Base-by-base conservation (phyloP, 2,888 invertebrate species). In the Plagodis dolabraria region DNA sequence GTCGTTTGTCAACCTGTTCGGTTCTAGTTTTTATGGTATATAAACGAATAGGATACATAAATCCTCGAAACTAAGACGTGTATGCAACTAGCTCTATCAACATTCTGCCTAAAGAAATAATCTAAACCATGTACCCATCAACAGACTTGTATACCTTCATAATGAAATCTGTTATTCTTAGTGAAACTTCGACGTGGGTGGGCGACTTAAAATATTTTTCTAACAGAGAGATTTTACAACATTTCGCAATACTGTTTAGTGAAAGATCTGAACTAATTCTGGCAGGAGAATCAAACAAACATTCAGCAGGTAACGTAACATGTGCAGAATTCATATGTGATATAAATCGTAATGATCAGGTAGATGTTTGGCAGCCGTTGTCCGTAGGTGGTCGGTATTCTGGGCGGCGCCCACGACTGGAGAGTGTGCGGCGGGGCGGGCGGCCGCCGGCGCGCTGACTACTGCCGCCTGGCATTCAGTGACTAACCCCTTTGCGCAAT, bases 401-500 rank as follows among this genome's bases (percentile, higher is more conserved):
- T 79, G 64, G 82, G 77, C 50, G 49, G 73, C 80, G 84, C 82
- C 84, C 86, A 85, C 86, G 76, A 53, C 50, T 63, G 57, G 47
- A 35, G 36, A 7, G 36, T 36, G 22, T 35, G 60, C 51, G 63
- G 64, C 12, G 12, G 43, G 6, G 63, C 70, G 57, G 57, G 42
- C 64, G 55, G 50, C 57, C 0, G 7, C 62, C 53, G 63, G 47
- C 68, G 75, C 80, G 58, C 55, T 86, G 85, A 86, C 82, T 83
- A 72, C 70, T 72, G 65, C 78, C 75, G 71, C 68, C 65, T 71
- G 82, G 85, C 72, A 87, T 87, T 79, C 82, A 79, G 69, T 85
- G 87, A 86, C 78, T 85, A 85, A 87, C 78, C 60, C 71, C 75
- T 83, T 86, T 86, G 81, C 87, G 83, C 79, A 86, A 87, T 75